These are phyloP conservation scores for Popillia japonica DNA, from an alignment of 1,140 invertebrate species.

Conservation along the genomic window DNA sequence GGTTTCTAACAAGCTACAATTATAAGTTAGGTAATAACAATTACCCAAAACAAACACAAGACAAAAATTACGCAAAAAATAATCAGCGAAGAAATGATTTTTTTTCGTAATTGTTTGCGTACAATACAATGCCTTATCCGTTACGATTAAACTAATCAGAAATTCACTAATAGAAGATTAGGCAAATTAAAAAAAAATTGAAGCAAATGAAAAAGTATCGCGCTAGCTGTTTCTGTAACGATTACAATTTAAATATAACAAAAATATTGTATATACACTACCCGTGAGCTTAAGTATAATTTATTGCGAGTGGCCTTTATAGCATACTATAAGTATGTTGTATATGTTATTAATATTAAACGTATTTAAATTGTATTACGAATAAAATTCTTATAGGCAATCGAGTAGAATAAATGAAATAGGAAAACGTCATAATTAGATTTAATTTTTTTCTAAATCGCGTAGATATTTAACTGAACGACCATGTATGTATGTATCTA, in stretches of 20 bases:
- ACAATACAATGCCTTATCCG: neutral
- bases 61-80: neutral
- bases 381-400: neutral
- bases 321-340: neutral
- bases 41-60: neutral
- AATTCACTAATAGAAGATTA: neutral
- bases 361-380: neutral
- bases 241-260: neutral
- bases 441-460: neutral
- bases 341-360: conserved; percentile 3
- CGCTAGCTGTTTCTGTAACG: neutral
- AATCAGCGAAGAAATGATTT: neutral
- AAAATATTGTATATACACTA: neutral
- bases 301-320: neutral
- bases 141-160: neutral
- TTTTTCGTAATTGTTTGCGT: neutral
- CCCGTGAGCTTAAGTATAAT: neutral
- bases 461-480: neutral
- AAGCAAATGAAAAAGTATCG: neutral
- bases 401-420: neutral
- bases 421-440: neutral
- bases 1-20: neutral
- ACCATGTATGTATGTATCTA: neutral
- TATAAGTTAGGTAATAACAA: conserved; percentile 18
- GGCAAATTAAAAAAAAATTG: neutral